These are phyloP conservation scores for Cydia splendana DNA, from an alignment of 1,140 invertebrate genomes.

Conservation along the genomic window DNA sequence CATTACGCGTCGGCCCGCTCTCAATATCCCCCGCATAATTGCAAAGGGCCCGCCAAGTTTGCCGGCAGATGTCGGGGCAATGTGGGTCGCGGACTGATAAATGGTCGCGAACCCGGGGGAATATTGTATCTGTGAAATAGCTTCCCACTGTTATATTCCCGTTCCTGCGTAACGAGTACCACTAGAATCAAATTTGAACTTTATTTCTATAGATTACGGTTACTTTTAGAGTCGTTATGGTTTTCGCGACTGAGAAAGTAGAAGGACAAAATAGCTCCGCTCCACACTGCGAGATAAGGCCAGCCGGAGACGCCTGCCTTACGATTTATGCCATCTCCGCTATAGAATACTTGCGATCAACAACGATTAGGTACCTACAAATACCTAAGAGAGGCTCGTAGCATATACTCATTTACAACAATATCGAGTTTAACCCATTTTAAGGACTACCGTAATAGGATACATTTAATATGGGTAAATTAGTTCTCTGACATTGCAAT, in stretches of 20 bases:
- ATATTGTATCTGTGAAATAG: conserved; percentile 57
- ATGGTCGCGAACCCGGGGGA: conserved; percentile 60
- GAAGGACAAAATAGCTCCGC: conserved; percentile 41
- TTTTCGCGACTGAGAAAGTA: conserved; percentile 7
- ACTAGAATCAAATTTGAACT: not conserved
- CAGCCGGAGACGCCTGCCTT: conserved; percentile 10
- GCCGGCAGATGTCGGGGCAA: conserved; percentile 62
- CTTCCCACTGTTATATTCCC: not conserved
- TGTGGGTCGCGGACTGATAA: conserved; percentile 71
- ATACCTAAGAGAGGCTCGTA: not conserved
- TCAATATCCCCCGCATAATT: conserved; percentile 52
- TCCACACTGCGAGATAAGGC: conserved; percentile 46
- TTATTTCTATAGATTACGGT: not conserved
- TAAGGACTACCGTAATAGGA: no score
- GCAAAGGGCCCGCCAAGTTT: conserved; percentile 46
- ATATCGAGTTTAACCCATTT: no score
- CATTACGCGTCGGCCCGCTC: conserved; percentile 42
- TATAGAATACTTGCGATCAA: not conserved
- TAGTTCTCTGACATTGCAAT: no score
- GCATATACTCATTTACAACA: no score
- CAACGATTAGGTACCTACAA: not conserved
- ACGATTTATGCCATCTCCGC: not conserved
- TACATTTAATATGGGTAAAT: no score
- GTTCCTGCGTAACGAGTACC: not conserved
- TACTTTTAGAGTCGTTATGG: not conserved